Evolutionary conservation across 2,113 vertebrate genomes (phyloP).

Genomic region (Psephotus haematonotus): DNA sequence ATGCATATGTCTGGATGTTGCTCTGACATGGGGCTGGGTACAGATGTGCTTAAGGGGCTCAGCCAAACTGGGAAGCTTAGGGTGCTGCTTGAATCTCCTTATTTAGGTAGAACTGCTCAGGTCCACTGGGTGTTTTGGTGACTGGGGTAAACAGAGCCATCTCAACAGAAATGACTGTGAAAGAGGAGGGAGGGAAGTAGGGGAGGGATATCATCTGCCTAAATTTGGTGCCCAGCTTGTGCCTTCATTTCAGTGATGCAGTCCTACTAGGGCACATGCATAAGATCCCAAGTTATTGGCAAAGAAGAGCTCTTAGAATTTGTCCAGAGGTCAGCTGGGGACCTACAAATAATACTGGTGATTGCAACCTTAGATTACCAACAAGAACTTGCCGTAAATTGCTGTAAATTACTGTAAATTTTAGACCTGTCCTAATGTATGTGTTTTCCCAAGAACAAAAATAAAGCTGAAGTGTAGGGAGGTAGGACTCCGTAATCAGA

Average conservation of each 20-base stretch:
- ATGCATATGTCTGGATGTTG: neutral
- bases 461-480: neutral
- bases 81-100: neutral
- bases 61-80: neutral
- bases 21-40: neutral
- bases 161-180: neutral
- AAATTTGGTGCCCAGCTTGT: neutral
- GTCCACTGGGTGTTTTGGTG: neutral
- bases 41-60: neutral
- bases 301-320: neutral
- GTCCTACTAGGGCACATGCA: neutral
- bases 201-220: neutral
- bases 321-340: neutral
- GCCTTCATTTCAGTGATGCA: neutral
- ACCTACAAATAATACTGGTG: neutral
- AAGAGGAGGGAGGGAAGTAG: neutral
- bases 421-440: neutral
- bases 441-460: neutral
- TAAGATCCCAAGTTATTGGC: neutral
- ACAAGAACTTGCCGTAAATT: neutral
- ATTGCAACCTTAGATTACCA: neutral
- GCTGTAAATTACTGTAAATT: neutral
- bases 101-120: neutral
- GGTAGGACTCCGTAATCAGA: neutral
- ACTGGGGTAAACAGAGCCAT: neutral